phyloP scores from a whole-genome alignment of 1,140 invertebrate genomes.

The Drosophila pseudoobscura region DNA sequence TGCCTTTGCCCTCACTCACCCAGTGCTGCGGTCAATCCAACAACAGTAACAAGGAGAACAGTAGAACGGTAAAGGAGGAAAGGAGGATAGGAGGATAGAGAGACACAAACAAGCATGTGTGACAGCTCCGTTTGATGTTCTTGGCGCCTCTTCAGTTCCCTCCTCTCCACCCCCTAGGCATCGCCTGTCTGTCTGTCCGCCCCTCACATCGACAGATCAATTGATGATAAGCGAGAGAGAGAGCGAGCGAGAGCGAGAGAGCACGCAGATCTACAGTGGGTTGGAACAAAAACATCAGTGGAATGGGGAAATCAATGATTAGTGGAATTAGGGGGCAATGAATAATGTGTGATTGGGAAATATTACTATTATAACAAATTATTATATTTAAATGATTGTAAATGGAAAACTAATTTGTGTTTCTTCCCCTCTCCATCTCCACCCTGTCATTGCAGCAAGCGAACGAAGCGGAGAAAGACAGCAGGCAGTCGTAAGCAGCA shows the following conservation, averaged over 20 bases:
- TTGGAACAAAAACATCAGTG: neutral
- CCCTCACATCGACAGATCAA: conserved; percentile 40
- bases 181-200: neutral
- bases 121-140: conserved; percentile 66
- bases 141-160: conserved; percentile 61
- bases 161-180: conserved; percentile 3
- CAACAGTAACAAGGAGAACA: conserved; percentile 27
- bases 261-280: too few relatives aligned
- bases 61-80: neutral
- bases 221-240: conserved; percentile 25
- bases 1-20: conserved; percentile 12
- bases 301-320: conserved; percentile 25
- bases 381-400: conserved; percentile 16
- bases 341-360: too few relatives aligned
- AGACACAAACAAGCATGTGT: conserved; percentile 11
- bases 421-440: conserved; percentile 12
- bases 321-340: too few relatives aligned
- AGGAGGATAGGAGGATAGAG: conserved; percentile 5
- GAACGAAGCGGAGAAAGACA: conserved; percentile 60
- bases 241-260: too few relatives aligned
- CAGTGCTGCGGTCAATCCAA: conserved; percentile 55
- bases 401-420: conserved; percentile 46
- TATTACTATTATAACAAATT: conserved; percentile 27
- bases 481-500: conserved; percentile 71
- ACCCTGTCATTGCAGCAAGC: conserved; percentile 63